A percentile compares a stretch with the other conserved stretches of the same genome.
phyloP scores from a whole-genome alignment of 2,113 vertebrate genomes.

The Polypterus senegalus region DNA sequence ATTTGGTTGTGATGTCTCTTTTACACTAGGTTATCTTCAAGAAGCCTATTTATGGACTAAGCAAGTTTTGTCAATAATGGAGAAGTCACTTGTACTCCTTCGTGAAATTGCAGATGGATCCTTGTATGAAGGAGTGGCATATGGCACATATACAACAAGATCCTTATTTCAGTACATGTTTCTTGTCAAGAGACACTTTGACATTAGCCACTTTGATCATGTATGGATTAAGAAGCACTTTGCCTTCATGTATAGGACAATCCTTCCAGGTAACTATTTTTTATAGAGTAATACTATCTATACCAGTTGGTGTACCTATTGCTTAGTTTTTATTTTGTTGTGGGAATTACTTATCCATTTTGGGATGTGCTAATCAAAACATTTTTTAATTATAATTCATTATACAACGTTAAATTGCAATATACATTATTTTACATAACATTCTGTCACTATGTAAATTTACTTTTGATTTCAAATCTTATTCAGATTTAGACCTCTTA shows the following conservation, averaged over 20 bases:
- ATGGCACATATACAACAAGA: conserved; percentile 89
- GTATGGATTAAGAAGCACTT: conserved; percentile 94
- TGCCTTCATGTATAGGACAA: conserved; percentile 88
- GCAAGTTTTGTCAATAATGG: conserved; percentile 88
- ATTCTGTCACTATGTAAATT: too few species aligned
- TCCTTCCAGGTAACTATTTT: conserved; percentile 68
- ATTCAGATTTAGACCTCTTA: too few species aligned
- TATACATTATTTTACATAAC: too few species aligned
- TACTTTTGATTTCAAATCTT: too few species aligned
- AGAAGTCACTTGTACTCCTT: conserved; percentile 85
- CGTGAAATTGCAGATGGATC: conserved; percentile 85
- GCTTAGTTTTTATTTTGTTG: conserved; percentile 6
- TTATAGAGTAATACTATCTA: too few species aligned
- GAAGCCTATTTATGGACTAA: conserved; percentile 95
- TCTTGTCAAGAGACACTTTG: conserved; percentile 86
- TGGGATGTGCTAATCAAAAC: too few species aligned
- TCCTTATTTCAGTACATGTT: conserved; percentile 95
- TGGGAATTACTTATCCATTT: conserved; percentile 8
- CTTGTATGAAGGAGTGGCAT: conserved; percentile 90
- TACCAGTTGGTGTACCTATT: neutral
- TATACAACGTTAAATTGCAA: too few species aligned
- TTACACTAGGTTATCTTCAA: conserved; percentile 77
- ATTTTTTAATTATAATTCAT: too few species aligned
- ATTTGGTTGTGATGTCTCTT: conserved; percentile 6
- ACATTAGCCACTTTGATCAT: conserved; percentile 81